Evolutionary conservation across 2,888 invertebrate genomes (phyloP).

Genomic region (Ryuthela nishihirai): DNA sequence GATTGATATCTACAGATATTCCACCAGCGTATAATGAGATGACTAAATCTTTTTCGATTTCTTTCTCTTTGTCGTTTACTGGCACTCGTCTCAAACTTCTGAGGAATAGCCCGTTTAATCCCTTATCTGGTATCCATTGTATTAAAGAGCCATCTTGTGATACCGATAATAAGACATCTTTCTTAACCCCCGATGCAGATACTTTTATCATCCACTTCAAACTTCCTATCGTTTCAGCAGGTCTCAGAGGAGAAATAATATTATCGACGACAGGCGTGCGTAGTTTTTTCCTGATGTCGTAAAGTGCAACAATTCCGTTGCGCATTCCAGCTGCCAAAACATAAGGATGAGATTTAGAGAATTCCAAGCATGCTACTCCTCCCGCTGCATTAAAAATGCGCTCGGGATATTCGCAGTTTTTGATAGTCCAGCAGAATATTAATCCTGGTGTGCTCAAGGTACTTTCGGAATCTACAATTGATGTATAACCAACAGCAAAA

Average conservation of each 20-base stretch:
- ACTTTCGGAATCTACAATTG: constrained; percentile 59
- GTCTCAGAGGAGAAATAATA: constrained; percentile 2
- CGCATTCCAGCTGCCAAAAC: constrained; percentile 70
- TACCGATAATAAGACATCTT: constrained; percentile 5
- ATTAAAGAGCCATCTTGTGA: constrained; percentile 19
- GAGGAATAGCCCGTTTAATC: constrained; percentile 11
- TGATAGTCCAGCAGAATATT: constrained; percentile 67
- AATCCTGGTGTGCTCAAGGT: constrained; percentile 56
- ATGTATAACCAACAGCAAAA: constrained; percentile 71
- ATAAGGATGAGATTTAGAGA: constrained; percentile 65
- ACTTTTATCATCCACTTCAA: constrained; percentile 16
- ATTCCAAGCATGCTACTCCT: constrained; percentile 65
- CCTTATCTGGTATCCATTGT: constrained; percentile 14
- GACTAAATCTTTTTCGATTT: neutral
- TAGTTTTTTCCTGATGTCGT: constrained; percentile 66
- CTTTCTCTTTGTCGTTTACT: neutral
- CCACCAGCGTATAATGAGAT: constrained; percentile 8
- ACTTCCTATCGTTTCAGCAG: constrained; percentile 11
- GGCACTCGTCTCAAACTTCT: constrained; percentile 6
- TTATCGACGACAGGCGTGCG: constrained; percentile 46
- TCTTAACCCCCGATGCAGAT: constrained; percentile 6
- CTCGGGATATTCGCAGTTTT: constrained; percentile 72
- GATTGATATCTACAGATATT: constrained; percentile 15
- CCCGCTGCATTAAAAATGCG: constrained; percentile 61
- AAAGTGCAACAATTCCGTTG: constrained; percentile 66